phyloP scores from a whole-genome alignment of 1,140 invertebrate genomes.

The Cydia amplana region DNA sequence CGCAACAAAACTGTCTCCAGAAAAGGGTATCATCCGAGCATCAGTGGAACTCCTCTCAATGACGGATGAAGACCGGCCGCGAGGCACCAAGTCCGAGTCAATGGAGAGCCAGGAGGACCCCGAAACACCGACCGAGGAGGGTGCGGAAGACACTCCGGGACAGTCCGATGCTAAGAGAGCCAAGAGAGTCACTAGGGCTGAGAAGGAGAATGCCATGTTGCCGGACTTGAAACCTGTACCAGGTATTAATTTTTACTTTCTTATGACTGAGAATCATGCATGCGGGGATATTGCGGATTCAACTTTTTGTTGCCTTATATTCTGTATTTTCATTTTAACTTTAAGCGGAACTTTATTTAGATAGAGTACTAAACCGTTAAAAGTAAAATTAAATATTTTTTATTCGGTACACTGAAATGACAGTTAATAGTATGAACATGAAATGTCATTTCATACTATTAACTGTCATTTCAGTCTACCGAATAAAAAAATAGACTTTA shows the following conservation, averaged over 20 bases:
- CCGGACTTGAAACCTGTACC: conserved; percentile 89
- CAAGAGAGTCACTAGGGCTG: conserved; percentile 70
- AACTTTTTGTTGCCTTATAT: no score
- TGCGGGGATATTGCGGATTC: no score
- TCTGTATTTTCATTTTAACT: no score
- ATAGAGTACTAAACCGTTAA: no score
- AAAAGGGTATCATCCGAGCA: conserved; percentile 82
- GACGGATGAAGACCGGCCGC: conserved; percentile 82
- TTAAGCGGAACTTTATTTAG: no score
- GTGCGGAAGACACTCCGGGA: conserved; percentile 46
- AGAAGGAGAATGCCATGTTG: conserved; percentile 87
- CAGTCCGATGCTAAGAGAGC: conserved; percentile 65
- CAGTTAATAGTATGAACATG: no score
- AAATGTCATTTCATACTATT: no score
- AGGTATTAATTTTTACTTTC: conserved; percentile 49
- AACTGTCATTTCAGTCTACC: no score
- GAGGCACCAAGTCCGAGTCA: conserved; percentile 65
- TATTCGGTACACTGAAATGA: no score
- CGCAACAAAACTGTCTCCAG: conserved; percentile 81
- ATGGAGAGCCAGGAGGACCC: conserved; percentile 43
- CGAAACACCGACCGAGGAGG: conserved; percentile 5
- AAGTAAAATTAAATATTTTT: no score
- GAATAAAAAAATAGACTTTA: no score
- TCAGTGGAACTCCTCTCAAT: conserved; percentile 86
- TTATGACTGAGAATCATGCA: no score